Conservation (phyloP, 2,797 vertebrate species). For the Coregonus suidteri region DNA sequence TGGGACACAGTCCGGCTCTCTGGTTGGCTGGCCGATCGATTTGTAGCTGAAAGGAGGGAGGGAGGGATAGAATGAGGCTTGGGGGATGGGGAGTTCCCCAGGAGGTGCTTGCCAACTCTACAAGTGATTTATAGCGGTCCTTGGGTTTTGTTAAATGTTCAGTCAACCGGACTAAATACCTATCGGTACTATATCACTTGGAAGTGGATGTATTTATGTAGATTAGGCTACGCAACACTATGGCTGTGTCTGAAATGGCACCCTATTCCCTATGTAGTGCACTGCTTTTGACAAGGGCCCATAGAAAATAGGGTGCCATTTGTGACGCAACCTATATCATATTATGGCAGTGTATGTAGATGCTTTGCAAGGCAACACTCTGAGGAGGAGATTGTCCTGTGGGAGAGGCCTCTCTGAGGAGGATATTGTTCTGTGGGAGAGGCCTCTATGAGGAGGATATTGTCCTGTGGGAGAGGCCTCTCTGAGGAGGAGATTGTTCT, state of each 20-base stretch:
- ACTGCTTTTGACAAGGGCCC: neutral
- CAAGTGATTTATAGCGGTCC: conserved; percentile 61
- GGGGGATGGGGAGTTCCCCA: conserved; percentile 35
- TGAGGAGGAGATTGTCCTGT: neutral
- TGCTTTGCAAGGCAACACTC: neutral
- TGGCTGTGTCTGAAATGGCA: too few species aligned
- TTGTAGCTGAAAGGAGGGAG: conserved; percentile 58
- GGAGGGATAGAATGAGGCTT: too few species aligned
- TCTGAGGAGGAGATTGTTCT: neutral
- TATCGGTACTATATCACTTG: conserved; percentile 50
- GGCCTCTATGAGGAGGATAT: too few species aligned
- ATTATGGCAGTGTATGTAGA: neutral
- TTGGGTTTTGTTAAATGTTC: conserved; percentile 67
- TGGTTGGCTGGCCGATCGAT: conserved; percentile 59
- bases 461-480: too few species aligned
- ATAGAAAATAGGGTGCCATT: too few species aligned
- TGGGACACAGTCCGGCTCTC: conserved; percentile 39
- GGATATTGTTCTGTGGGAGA: too few species aligned
- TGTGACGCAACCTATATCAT: too few species aligned
- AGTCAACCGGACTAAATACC: conserved; percentile 58
- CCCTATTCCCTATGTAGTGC: conserved; percentile 15
- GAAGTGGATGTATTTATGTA: conserved; percentile 10
- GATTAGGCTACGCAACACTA: neutral
- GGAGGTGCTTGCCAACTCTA: conserved; percentile 62
- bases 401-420: too few species aligned